Conservation (phyloP, 2,113 vertebrate genomes). For the Oncorhynchus kisutch region DNA sequence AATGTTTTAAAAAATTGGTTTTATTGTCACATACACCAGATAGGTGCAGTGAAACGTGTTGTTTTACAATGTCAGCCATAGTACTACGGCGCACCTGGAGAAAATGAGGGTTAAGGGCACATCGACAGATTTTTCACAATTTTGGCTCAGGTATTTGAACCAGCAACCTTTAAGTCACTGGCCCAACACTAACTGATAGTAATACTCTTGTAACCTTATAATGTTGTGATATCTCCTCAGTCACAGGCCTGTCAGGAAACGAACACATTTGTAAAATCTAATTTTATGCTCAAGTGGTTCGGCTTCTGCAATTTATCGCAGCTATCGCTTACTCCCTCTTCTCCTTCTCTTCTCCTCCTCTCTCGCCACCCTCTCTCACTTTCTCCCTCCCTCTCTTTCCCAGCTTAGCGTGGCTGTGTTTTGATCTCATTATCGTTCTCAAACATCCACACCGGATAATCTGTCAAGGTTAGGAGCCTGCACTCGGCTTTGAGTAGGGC, state of each 20-base stretch:
- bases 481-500: constrained; percentile 56
- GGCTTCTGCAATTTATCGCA: constrained; percentile 76
- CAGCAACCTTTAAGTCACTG: too few relatives aligned
- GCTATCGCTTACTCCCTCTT: constrained; percentile 42
- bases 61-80: too few relatives aligned
- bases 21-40: too few relatives aligned
- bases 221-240: constrained; percentile 73
- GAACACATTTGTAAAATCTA: constrained; percentile 84
- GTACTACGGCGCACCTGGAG: too few relatives aligned
- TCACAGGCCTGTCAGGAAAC: constrained; percentile 80
- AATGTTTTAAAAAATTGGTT: too few relatives aligned
- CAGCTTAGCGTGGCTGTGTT: constrained; percentile 62
- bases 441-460: constrained; percentile 74
- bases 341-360: background rate
- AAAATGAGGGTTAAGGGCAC: too few relatives aligned
- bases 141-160: too few relatives aligned
- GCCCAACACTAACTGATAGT: constrained; percentile 49
- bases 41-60: too few relatives aligned
- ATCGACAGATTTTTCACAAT: too few relatives aligned
- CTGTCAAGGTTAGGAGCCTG: constrained; percentile 58
- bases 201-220: constrained; percentile 69
- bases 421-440: constrained; percentile 77
- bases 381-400: constrained; percentile 54
- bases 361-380: background rate
- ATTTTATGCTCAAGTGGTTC: constrained; percentile 84